Percentiles rank a stretch among this genome's conserved stretches.
These are phyloP conservation scores for Heteromormyrus szaboi DNA, from an alignment of 2,797 vertebrate species.

Conservation along the genomic window DNA sequence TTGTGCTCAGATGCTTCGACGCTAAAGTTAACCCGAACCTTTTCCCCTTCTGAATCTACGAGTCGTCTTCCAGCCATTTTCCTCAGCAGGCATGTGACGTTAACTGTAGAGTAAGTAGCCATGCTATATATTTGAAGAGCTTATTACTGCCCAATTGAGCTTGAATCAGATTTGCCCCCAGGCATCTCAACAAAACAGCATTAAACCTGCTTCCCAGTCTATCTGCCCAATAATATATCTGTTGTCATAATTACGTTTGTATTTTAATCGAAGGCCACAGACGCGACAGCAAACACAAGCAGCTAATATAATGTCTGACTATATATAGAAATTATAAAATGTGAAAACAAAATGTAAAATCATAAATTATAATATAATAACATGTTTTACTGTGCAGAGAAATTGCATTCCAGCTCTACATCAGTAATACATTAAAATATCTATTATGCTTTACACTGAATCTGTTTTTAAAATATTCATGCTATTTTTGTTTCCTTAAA, in stretches of 20 bases:
- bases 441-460: neutral
- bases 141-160: constrained; percentile 66
- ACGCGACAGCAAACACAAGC: constrained; percentile 56
- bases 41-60: neutral
- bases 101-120: constrained; percentile 49
- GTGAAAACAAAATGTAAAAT: constrained; percentile 32
- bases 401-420: neutral
- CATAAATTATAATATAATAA: neutral
- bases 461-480: neutral
- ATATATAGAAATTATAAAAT: constrained; percentile 48
- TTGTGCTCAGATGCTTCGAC: constrained; percentile 35
- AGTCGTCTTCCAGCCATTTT: constrained; percentile 6
- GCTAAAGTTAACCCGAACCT: constrained; percentile 11
- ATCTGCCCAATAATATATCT: constrained; percentile 53
- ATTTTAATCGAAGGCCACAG: constrained; percentile 57
- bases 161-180: constrained; percentile 50
- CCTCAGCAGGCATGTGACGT: constrained; percentile 32
- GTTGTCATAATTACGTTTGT: constrained; percentile 54
- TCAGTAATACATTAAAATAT: neutral
- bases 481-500: constrained; percentile 3
- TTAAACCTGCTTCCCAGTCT: constrained; percentile 51
- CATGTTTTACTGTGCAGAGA: neutral
- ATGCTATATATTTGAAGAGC: constrained; percentile 53
- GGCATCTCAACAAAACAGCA: constrained; percentile 53
- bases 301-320: constrained; percentile 49